These are phyloP conservation scores for Oscheius myriophilus DNA, from an alignment of 2,888 invertebrate species.

Conservation along the genomic window DNA sequence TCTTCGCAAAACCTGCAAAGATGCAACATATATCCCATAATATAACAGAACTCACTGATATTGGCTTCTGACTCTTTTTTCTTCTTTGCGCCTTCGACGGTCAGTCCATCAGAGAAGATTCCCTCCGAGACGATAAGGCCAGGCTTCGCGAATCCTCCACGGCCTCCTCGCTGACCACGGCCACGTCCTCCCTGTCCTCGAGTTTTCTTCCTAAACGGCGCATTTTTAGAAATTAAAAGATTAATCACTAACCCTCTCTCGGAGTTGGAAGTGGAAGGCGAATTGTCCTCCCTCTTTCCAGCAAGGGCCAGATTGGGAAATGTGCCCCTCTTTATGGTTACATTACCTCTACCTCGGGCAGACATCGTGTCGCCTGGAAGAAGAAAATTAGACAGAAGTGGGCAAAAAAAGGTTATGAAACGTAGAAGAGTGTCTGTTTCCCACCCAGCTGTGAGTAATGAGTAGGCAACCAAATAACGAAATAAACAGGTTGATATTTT, in stretches of 20 bases:
- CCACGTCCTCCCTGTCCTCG: slow-evolving; percentile 31
- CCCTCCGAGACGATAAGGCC: slow-evolving; percentile 52
- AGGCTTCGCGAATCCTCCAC: slow-evolving; percentile 21
- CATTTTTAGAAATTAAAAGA: not conserved
- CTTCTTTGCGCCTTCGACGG: slow-evolving; percentile 33
- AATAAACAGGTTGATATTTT: too few relatives aligned
- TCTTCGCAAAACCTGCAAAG: slow-evolving; percentile 5
- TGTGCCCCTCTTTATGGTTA: slow-evolving; percentile 27
- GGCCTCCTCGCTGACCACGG: slow-evolving; percentile 27
- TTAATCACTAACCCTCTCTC: slow-evolving; percentile 24
- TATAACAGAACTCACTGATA: slow-evolving; percentile 22
- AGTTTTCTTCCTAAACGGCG: slow-evolving; percentile 26
- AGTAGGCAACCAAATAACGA: too few relatives aligned
- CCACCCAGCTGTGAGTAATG: too few relatives aligned
- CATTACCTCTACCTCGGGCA: slow-evolving; percentile 25
- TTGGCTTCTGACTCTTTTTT: not conserved
- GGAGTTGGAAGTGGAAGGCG: not conserved
- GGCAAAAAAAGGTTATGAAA: slow-evolving; percentile 11
- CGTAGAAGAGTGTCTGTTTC: too few relatives aligned
- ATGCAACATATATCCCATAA: too few relatives aligned
- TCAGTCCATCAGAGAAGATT: slow-evolving; percentile 48
- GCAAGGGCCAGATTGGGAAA: slow-evolving; percentile 51
- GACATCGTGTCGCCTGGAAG: slow-evolving; percentile 13
- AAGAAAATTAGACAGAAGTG: not conserved
- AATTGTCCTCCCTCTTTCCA: slow-evolving; percentile 41